Evolutionary conservation across 2,888 invertebrate genomes (phyloP).

Genomic region (Acanthoscelides obtectus): DNA sequence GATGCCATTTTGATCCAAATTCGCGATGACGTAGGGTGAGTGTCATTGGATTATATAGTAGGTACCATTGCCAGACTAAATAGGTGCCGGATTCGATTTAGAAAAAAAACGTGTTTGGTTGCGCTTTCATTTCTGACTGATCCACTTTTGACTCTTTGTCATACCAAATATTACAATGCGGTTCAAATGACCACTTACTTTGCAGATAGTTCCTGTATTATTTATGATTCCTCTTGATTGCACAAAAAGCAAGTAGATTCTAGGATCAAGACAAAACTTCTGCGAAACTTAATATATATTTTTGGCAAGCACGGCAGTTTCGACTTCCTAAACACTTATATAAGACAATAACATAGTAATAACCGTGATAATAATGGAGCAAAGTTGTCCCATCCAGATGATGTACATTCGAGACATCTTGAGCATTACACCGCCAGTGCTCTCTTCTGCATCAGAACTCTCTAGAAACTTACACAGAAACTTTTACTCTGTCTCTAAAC

Average conservation of each 20-base stretch:
- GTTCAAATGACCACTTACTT: too few species aligned
- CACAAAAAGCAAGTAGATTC: neutral
- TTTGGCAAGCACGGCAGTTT: neutral
- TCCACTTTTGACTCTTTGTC: too few species aligned
- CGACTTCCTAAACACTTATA: conserved; percentile 21
- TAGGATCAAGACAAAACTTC: neutral
- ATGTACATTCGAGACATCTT: neutral
- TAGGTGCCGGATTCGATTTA: too few species aligned
- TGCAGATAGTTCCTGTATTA: neutral
- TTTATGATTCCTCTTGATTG: neutral
- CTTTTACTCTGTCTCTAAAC: neutral
- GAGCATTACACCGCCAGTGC: neutral
- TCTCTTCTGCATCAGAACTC: neutral
- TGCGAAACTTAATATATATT: neutral
- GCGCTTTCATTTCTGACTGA: too few species aligned
- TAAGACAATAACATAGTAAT: conserved; percentile 39
- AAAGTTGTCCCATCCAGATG: neutral
- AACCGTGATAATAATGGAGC: conserved; percentile 34
- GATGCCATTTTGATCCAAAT: too few species aligned
- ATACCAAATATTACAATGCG: too few species aligned
- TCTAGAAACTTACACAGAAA: neutral
- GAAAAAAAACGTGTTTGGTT: too few species aligned
- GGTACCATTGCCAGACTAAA: too few species aligned
- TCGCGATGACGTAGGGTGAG: too few species aligned
- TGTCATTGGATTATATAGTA: too few species aligned